Base-by-base conservation (phyloP, 1,140 invertebrate species). In the Portunus trituberculatus region DNA sequence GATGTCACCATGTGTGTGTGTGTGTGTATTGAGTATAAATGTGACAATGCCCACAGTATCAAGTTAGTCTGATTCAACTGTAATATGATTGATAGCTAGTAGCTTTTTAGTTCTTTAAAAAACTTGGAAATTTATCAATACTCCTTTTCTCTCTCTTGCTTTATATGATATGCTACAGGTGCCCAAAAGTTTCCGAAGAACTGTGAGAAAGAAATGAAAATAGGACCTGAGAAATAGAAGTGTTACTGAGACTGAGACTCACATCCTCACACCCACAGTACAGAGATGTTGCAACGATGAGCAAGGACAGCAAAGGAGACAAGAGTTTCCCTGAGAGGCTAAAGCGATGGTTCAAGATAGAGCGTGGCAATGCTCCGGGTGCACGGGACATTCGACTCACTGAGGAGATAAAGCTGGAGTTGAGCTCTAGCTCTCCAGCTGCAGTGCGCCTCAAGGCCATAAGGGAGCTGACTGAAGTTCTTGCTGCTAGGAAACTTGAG, bases 291-390 rank as follows among this genome's bases (percentile, higher is more conserved):
- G 16, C 29, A 14, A 92, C 46, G 46, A 95, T 95, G 94, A 95
- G 82, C 67, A 95, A 95, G 45, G 94, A 95, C 46, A 87, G 45
- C 46, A 95, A 95, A 84, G 32, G 29, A 92, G 90, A 95, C 25
- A 92, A 92, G 90, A 95, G 94, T 92, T 95, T 95, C 87, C 94
- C 94, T 12, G 94, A 95, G 31, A 91, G 90, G 46, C 82, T 95
- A 28, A 95, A 95, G 45, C 45, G 94, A 92, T 95, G 94, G 94
- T 95, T 95, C 46, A 91, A 90, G 67, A n/a, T 95, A 2, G 94
- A 95, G 14, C 94, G 94, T 29, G 94, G 94, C n/a, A 95, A 95
- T 67, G 16, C 91, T 28, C 89, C 94, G 28, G 94, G 94, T 25
- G 84, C 31, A 16, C 89, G 94, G 16, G 89, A 95, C 25, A 95